Conservation (phyloP, 2,797 vertebrate species). For the Rallus crepitans region DNA sequence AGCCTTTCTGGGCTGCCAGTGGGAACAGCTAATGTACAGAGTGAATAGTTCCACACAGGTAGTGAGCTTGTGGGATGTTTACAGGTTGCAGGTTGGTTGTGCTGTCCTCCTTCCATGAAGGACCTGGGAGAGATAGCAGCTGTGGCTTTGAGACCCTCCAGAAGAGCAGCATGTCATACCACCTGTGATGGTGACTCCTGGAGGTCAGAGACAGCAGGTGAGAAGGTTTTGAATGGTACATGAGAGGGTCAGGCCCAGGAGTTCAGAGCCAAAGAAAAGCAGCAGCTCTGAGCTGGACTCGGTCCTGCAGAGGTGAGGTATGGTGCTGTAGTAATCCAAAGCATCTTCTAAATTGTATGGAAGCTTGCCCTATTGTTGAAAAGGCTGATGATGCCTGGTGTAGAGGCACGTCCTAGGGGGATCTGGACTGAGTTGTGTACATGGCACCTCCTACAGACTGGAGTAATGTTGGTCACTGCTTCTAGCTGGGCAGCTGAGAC, state of each 20-base stretch:
- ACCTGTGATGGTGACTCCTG: background rate
- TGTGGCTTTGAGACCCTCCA: background rate
- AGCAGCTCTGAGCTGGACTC: background rate
- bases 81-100: background rate
- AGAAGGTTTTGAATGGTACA: background rate
- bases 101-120: background rate
- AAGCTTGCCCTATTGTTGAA: background rate
- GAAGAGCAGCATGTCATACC: background rate
- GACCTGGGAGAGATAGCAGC: background rate
- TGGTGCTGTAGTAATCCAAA: background rate
- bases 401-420: background rate
- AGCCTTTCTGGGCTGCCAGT: background rate
- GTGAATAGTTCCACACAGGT: background rate
- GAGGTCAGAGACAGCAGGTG: background rate
- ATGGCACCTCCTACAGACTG: background rate
- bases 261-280: background rate
- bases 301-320: background rate
- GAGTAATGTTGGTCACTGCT: background rate
- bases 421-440: background rate
- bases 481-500: background rate
- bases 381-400: background rate
- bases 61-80: background rate
- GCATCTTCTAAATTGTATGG: background rate
- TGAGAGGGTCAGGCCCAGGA: background rate
- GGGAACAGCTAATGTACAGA: background rate